Evolutionary conservation across 2,113 vertebrate genomes (phyloP).

Genomic region (Ammodramus savannarum): DNA sequence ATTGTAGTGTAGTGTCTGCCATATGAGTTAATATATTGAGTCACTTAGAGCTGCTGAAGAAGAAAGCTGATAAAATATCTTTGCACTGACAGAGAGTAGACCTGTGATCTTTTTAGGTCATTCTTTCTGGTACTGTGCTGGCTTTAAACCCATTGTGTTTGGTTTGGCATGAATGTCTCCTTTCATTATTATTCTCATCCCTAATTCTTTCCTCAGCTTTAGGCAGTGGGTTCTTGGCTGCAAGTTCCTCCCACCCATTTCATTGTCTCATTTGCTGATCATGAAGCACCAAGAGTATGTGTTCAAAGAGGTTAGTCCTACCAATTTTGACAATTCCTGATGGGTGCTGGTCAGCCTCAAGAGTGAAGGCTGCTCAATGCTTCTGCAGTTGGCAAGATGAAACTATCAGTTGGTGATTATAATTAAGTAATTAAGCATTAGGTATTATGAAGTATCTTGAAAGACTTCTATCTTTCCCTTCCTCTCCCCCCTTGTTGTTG

Average conservation of each 20-base stretch:
- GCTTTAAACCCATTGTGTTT: neutral
- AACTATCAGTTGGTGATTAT: neutral
- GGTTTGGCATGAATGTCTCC: neutral
- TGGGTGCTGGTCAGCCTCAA: neutral
- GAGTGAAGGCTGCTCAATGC: neutral
- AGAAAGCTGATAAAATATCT: conserved; percentile 31
- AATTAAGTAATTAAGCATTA: neutral
- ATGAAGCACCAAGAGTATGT: neutral
- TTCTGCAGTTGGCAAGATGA: neutral
- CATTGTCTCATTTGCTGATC: neutral
- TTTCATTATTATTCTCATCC: neutral
- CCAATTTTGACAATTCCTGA: neutral
- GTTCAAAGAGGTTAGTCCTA: neutral
- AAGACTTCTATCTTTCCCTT: neutral
- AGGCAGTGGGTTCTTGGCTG: neutral
- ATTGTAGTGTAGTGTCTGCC: neutral
- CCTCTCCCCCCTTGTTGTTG: neutral
- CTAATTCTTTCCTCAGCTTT: neutral
- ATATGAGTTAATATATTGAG: conserved; percentile 38
- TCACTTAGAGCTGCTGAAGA: conserved; percentile 6
- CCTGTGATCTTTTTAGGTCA: neutral
- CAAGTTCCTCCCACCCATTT: neutral
- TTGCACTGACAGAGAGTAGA: neutral
- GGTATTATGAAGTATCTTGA: neutral
- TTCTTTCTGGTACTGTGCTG: neutral